Percentiles rank a stretch among this genome's conserved stretches.
phyloP scores from a whole-genome alignment of 2,888 invertebrate species.

The Tinea semifulvella region DNA sequence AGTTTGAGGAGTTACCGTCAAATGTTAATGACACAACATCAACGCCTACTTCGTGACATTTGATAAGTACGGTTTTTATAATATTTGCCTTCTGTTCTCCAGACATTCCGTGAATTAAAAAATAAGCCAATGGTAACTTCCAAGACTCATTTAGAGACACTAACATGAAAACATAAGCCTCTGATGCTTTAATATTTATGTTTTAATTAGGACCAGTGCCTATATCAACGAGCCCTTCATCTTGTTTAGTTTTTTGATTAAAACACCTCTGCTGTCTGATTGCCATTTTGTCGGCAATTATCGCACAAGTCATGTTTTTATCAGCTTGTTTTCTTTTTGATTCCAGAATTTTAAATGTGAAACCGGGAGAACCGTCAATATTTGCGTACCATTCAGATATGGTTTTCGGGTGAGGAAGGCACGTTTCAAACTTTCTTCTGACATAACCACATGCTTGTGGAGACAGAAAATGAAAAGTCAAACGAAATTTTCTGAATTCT shows the following conservation, averaged over 20 bases:
- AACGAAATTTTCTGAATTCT: conserved; percentile 23
- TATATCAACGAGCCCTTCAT: conserved; percentile 27
- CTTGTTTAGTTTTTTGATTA: conserved; percentile 15
- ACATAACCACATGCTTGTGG: conserved; percentile 31
- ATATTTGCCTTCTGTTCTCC: conserved; percentile 23
- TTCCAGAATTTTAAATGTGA: conserved; percentile 24
- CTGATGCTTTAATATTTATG: conserved; percentile 9
- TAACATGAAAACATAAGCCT: conserved; percentile 26
- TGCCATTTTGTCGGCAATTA: conserved; percentile 27
- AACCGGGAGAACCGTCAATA: conserved; percentile 28
- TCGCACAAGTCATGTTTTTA: conserved; percentile 17
- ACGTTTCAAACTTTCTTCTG: conserved; percentile 26
- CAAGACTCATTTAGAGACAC: conserved; percentile 23
- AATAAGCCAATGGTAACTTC: conserved; percentile 28
- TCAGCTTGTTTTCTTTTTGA: conserved; percentile 18
- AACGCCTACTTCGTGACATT: conserved; percentile 22
- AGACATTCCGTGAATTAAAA: conserved; percentile 23
- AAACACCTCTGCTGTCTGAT: conserved; percentile 15
- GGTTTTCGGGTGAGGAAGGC: conserved; percentile 27
- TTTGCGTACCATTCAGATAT: conserved; percentile 29
- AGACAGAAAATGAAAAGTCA: conserved; percentile 29
- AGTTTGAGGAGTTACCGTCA: conserved; percentile 23
- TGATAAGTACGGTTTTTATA: conserved; percentile 20
- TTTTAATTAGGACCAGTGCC: conserved; percentile 21
- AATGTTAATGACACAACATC: conserved; percentile 23